Conservation (phyloP, 30 jellyfish, hydroid and myxozoan species). For the Aurelia sp. region DNA sequence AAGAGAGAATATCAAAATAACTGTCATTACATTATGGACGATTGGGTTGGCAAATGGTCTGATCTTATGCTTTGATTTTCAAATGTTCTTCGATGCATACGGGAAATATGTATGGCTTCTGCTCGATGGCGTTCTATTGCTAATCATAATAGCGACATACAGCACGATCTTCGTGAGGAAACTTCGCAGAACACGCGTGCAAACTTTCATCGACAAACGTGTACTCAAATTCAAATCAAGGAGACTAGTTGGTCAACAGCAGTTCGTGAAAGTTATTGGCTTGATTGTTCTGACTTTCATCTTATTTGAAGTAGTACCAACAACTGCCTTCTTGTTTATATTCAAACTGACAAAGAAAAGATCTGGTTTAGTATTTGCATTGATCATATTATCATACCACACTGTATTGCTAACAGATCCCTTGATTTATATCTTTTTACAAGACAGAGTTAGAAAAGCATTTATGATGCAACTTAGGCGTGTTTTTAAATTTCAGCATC, state of each 20-base stretch:
- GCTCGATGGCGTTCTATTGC: conserved; percentile 29
- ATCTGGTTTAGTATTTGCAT: conserved; percentile 7
- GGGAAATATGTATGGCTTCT: conserved; percentile 52
- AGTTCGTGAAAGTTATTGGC: conserved; percentile 50
- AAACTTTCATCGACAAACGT: background rate
- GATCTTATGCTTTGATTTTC: conserved; percentile 23
- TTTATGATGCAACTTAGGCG: background rate
- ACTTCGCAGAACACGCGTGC: conserved; percentile 6
- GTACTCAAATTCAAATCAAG: conserved; percentile 2
- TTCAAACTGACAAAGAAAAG: conserved; percentile 47
- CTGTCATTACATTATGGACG: conserved; percentile 21
- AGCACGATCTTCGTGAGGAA: conserved; percentile 40
- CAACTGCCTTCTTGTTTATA: conserved; percentile 39
- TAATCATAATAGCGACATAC: conserved; percentile 18
- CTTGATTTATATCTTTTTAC: conserved; percentile 55
- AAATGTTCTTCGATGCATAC: conserved; percentile 25
- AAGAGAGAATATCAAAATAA: conserved; percentile 14
- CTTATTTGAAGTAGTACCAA: conserved; percentile 57
- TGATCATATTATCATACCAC: conserved; percentile 21
- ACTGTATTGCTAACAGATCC: conserved; percentile 45
- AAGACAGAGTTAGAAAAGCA: conserved; percentile 32
- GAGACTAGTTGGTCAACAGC: conserved; percentile 15
- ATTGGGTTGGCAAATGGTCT: conserved; percentile 27
- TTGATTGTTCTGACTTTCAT: conserved; percentile 39
- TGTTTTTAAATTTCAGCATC: background rate